Base-by-base conservation (phyloP, 2,113 vertebrate species). In the Silurus asotus region DNA sequence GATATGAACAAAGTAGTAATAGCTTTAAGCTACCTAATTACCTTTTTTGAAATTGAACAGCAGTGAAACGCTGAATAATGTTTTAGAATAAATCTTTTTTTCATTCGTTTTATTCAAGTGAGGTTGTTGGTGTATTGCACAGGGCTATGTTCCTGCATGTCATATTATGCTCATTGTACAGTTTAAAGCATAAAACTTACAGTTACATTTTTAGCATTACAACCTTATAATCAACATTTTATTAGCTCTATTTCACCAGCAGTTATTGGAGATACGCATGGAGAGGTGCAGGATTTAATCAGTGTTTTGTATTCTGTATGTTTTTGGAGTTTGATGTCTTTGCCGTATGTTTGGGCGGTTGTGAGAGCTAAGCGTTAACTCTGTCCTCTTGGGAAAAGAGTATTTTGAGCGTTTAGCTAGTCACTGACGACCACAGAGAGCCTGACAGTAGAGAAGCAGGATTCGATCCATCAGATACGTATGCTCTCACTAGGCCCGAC, bases 281-380 rank as follows among this genome's bases (percentile, higher is more conserved):
- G 23, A 51, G 48, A 9, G 23, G 20, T 2, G 61, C 45, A 53
- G n/a, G 25, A 72, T 83, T 69, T 19, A 72, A 25, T 67, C 64
- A 20, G 3, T 13, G 53, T 59, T 84, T 61, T 81, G 61, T 28
- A 84, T 75, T 81, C 53, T 59, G 75, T 81, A 65, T 8, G 45
- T 83, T 90, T 88, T 89, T 91, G 84, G 91, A 88, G 56, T 92
- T 93, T 90, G 25, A 85, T 76, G 25, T 87, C 88, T 72, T 87
- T 91, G 8, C 91, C 89, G 90, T 92, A 91, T 92, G 92, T 88
- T 91, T 88, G 90, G 90, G 89, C 91, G 92, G 92, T 92, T 93
- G 94, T 91, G 89, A 89, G 87, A 76, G 89, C 87, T 90, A 88
- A 91, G 89, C 92, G 91, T 92, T 89, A 89, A 83, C 61, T 84